These are phyloP conservation scores for Gila robusta DNA, from an alignment of 2,797 vertebrate genomes.

Conservation along the genomic window DNA sequence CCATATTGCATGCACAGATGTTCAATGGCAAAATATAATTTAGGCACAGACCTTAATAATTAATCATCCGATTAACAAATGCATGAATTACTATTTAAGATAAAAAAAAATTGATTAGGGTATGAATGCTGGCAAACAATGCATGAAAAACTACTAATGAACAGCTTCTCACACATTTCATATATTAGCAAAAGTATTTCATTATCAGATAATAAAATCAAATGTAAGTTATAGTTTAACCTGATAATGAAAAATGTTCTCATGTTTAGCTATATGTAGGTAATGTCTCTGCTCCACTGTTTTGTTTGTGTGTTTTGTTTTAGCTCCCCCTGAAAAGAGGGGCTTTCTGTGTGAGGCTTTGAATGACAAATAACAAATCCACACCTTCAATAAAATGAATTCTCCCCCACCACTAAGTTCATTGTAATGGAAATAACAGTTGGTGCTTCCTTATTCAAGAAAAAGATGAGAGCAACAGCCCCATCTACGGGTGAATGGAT, in stretches of 20 bases:
- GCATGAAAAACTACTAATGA: neutral
- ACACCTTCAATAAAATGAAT: neutral
- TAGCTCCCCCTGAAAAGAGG: no score
- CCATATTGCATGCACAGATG: neutral
- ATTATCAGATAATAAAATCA: neutral
- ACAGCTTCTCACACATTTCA: neutral
- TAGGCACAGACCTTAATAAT: neutral
- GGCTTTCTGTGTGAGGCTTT: neutral
- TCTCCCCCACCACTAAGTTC: neutral
- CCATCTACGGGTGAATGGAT: slow-evolving; percentile 4
- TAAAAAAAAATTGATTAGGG: fast-evolving
- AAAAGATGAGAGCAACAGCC: neutral
- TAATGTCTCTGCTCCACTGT: neutral
- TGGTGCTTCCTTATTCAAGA: neutral
- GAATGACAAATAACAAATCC: neutral
- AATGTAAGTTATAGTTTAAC: neutral
- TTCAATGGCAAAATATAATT: neutral
- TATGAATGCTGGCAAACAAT: neutral
- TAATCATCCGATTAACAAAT: neutral
- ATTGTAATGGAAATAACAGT: slow-evolving; percentile 1
- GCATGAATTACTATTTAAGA: neutral
- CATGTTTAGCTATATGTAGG: neutral
- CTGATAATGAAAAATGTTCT: neutral
- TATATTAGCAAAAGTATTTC: neutral
- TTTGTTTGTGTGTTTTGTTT: neutral